Base-by-base conservation (phyloP, 2,888 invertebrate species). In the Proisotoma minuta region DNA sequence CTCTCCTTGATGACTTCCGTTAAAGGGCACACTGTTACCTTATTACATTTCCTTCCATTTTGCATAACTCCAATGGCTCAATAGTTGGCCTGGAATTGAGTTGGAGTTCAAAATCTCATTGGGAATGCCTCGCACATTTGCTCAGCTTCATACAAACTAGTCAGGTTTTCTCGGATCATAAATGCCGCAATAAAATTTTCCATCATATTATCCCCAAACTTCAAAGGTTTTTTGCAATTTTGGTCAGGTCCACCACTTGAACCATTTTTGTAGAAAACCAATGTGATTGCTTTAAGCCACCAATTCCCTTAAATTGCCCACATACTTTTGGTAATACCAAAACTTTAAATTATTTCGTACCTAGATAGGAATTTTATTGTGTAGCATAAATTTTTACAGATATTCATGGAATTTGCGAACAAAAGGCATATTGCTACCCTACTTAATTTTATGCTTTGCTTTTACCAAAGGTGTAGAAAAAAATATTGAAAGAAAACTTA, bases 121-220 rank as follows among this genome's bases (percentile, higher is more conserved):
- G 43, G 20, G 43, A n/a, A 54, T 54, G 53, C 53, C 3, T 54
- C 53, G 29, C 53, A 54, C 53, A 54, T 29, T 54, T 39, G 27
- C 28, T 18, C 28, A n/a, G 34, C 29, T 54, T 54, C 29, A 54
- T 54, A 34, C 53, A 52, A 52, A 52, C 52, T 28, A 54, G 53
- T 54, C 53, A 54, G 53, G 53, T 54, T 54, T 39, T 39, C 12
- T 54, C 39, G 53, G 53, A 54, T 54, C 53, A 54, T 54, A 54
- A 54, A 54, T 39, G 53, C 39, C 15, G n/a, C 53, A 54, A 54
- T 54, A 54, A 54, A 54, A 54, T 54, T 54, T 54, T 39, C 53
- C 53, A 54, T 39, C 53, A 54, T 54, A 54, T 54, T 54, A 54
- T 54, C 34, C 18, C 15, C n/a, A 54, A 54, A 54, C 34, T 54